These are phyloP conservation scores for Heliangelus exortis DNA, from an alignment of 2,797 vertebrate species.

Conservation along the genomic window DNA sequence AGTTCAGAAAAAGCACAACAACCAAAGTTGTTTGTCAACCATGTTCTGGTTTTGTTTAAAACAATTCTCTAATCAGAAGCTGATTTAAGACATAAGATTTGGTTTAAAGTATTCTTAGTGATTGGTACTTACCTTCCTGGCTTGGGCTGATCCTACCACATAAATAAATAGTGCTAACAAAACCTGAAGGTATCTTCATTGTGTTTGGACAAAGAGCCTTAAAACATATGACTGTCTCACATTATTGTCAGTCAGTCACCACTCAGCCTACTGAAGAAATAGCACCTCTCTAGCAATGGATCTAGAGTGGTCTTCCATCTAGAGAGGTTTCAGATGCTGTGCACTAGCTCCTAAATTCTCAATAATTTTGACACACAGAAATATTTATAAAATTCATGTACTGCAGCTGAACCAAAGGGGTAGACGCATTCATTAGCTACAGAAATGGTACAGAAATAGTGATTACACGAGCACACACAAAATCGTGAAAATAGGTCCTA, in stretches of 20 bases:
- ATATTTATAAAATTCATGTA: not conserved
- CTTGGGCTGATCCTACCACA: not conserved
- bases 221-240: not conserved
- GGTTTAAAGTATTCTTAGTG: not conserved
- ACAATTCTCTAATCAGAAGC: not conserved
- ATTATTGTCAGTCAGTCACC: not conserved
- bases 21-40: not conserved
- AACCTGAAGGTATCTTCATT: not conserved
- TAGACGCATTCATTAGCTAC: not conserved
- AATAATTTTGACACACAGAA: not conserved
- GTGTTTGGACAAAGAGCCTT: not conserved
- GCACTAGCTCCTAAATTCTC: not conserved
- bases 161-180: not conserved
- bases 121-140: not conserved
- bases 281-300: fast-evolving
- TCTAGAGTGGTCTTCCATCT: not conserved
- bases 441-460: not conserved
- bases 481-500: not conserved
- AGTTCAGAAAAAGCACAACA: not conserved
- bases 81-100: not conserved
- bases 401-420: not conserved
- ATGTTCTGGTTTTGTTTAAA: not conserved
- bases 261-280: not conserved
- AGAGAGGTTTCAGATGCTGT: not conserved
- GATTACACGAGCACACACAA: not conserved